Evolutionary conservation across 2,888 invertebrate genomes (phyloP), one percentile per base, ranked within the genome.

Genomic region (Drosophila greeni): DNA sequence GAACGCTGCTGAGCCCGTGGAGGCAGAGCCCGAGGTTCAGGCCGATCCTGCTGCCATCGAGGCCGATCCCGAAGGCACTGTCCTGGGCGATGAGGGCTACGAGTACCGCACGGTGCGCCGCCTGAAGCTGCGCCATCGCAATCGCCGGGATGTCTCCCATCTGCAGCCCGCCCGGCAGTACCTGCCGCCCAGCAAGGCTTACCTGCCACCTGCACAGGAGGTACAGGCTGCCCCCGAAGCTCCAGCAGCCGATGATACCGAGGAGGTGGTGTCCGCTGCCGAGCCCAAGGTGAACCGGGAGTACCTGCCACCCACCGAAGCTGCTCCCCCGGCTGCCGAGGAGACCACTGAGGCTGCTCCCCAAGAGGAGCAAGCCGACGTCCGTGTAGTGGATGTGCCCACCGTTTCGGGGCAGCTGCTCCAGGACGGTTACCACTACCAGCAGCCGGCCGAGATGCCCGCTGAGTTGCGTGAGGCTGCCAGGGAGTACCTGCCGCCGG

Each of bases 351-450:
- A 72, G 1, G 72, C 73, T 1, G 59, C 66, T n/a, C 57, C 59
- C 12, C 72, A 70, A 26, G 70, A 70, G 48, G 52, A 65, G 23
- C 47, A 56, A 5, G 42, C 66, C 26, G 76, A 74, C 37, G 62
- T 73, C 9, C 75, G 66, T 18, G 70, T 82, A 6, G 80, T 72
- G 6, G 81, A 81, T 60, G 76, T 79, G 56, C 75, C 84, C 12
- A 73, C 76, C 1, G 51, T 64, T 8, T 51, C 61, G 3, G 82
- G 75, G 0, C 62, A 82, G 29, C 56, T 87, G 14, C 71, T 76
- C 16, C 70, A 66, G 12, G 86, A 86, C 60, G 87, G 87, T 51
- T 86, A 86, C 29, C 86, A 86, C 51, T 86, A 86, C 42, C 85
- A 86, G 54, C 79, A 80, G 59, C 86, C 86, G 5, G 54, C 33